Evolutionary conservation across 1,140 invertebrate genomes (phyloP).

Genomic region (Musca domestica): DNA sequence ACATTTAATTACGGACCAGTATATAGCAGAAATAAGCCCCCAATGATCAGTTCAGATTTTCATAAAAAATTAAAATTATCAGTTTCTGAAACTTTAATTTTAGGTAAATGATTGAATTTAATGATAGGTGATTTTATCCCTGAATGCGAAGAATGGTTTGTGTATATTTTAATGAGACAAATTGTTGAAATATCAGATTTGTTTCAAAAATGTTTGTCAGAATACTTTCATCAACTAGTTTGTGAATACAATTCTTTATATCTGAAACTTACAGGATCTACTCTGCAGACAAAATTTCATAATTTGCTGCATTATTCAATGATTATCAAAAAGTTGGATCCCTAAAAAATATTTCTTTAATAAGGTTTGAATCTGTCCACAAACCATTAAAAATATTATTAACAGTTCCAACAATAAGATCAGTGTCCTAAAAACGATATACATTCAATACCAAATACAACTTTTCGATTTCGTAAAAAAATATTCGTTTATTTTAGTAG

Average conservation of each 20-base stretch:
- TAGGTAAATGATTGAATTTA: slow-evolving; percentile 34
- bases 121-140: slow-evolving; percentile 37
- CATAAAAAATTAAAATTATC: slow-evolving; percentile 26
- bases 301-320: slow-evolving; percentile 7
- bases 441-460: slow-evolving; percentile 1
- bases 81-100: slow-evolving; percentile 36
- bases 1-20: slow-evolving; percentile 31
- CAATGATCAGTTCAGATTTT: slow-evolving; percentile 26
- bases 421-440: neutral
- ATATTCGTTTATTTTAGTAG: no score
- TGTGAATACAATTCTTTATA: neutral
- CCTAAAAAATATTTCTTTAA: neutral
- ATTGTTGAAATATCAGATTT: neutral
- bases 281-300: slow-evolving; percentile 17
- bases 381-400: neutral
- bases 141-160: slow-evolving; percentile 26
- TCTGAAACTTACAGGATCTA: neutral
- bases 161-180: neutral
- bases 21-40: slow-evolving; percentile 29
- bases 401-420: slow-evolving; percentile 5
- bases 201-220: neutral
- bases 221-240: neutral
- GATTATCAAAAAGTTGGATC: slow-evolving; percentile 1
- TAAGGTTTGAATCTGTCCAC: slow-evolving; percentile 7
- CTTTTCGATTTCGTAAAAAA: neutral